Evolutionary conservation across 2,113 vertebrate species (phyloP), one percentile per base, ranked within the genome.

Genomic region (Microtus richardsoni): DNA sequence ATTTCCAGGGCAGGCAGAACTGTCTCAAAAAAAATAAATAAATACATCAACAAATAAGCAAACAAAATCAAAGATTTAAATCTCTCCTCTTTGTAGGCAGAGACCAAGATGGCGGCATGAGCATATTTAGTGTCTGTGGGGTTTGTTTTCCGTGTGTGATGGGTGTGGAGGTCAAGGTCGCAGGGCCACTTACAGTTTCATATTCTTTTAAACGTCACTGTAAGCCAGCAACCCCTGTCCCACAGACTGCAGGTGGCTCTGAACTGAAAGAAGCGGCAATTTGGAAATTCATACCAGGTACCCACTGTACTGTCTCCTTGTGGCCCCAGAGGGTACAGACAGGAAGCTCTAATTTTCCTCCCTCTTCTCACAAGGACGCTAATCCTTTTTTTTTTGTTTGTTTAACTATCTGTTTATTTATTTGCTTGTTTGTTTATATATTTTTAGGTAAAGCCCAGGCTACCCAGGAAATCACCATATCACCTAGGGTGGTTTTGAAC

Each of bases 201-300:
- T 54, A 74, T 85, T 80, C 92, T 85, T 79, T 33, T 90, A 88
- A 88, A 75, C 8, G 24, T 71, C 71, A 49, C 8, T 7, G 33
- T 83, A 85, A 79, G 68, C 64, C 11, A 71, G 49, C 88, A 47
- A 28, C 66, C 80, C 19, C 28, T 64, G 30, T 16, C 19, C 30
- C 24, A 36, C 26, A 41, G 71, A 54, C 54, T 62, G n/a, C 0
- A 90, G 22, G 21, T 49, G 39, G 36, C 68, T 39, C 74, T 3
- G n/a, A 79, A 54, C 68, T 70, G 71, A 30, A 95, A 75, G 33
- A 68, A 84, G 41, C 77, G 6, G 17, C 78, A 75, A 74, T 91
- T 89, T 92, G 73, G 22, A 93, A 95, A 91, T 82, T 73, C 13
- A 73, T 21, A 74, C 28, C 21, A 92, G 66, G 41, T 93, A 12